Base-by-base conservation (phyloP, 2,113 vertebrate genomes). In the Charadrius vociferus region DNA sequence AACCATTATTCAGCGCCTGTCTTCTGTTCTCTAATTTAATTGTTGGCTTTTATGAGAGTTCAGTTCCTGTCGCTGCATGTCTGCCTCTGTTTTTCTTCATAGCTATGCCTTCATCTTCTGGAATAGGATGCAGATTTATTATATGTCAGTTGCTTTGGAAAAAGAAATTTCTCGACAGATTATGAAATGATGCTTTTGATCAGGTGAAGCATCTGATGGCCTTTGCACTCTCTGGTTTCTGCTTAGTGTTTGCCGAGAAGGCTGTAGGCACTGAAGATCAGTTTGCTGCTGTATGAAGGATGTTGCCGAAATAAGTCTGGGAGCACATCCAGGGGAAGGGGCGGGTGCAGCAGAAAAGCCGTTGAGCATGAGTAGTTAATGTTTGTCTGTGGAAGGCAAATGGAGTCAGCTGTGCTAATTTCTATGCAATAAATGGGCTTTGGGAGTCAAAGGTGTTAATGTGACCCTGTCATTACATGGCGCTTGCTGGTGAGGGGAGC, bases 21-120 rank as follows among this genome's bases (percentile, higher is more conserved):
- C 82, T 96, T 90, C 73, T 96, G 56, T 89, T 95, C 18, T 92
- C 45, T 96, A 73, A 94, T 95, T 82, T 88, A 92, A 80, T 93
- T 95, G 82, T 81, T 94, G 43, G 71, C 56, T 96, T 81, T 93
- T 95, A 82, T 86, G 47, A 80, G 70, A 68, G 49, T 78, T 96
- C 30, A 61, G 49, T 88, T 94, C 59, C 77, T 95, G 73, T 95
- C 0, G 1, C 52, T 94, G 82, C 62, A 30, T 59, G 62, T 88
- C 67, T 95, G 53, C n/a, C 37, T 86, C 56, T 80, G 50, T 56
- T 90, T 93, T 90, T 79, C 49, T 87, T 88, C 23, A 21, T 52
- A 81, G 79, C 29, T 75, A 4, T 43, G 39, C 49, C 41, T 53
- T 88, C 37, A 52, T 81, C 68, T 12, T 80, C 16, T 82, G 66